These are phyloP conservation scores for Maccullochella peelii DNA, from an alignment of 2,113 vertebrate genomes.

Conservation along the genomic window DNA sequence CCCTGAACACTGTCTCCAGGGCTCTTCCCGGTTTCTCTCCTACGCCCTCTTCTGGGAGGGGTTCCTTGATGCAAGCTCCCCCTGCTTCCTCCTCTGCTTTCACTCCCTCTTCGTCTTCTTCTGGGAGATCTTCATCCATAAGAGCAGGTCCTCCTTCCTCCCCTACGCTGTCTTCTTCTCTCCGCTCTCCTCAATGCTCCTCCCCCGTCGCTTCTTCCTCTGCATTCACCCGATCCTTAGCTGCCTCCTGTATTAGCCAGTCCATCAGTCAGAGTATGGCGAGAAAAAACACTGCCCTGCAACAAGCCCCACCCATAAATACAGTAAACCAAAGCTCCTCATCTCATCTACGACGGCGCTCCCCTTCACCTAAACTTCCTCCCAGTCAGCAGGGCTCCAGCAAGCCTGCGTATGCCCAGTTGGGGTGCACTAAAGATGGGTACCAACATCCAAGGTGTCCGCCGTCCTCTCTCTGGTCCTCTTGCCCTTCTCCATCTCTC, in stretches of 20 bases:
- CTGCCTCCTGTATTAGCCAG: slow-evolving; percentile 89
- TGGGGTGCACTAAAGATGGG: slow-evolving; percentile 37
- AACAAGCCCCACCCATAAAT: slow-evolving; percentile 25
- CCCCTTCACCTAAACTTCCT: slow-evolving; percentile 70
- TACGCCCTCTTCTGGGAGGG: neutral
- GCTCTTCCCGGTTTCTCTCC: slow-evolving; percentile 55
- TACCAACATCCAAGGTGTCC: slow-evolving; percentile 47
- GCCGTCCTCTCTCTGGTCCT: slow-evolving; percentile 45
- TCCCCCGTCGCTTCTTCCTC: slow-evolving; percentile 77
- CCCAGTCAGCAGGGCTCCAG: slow-evolving; percentile 3
- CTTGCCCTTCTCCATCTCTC: slow-evolving; percentile 43
- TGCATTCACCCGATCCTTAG: slow-evolving; percentile 84
- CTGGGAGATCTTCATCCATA: slow-evolving; percentile 27
- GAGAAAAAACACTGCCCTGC: slow-evolving; percentile 64
- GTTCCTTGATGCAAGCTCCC: slow-evolving; percentile 41
- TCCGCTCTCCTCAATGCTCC: slow-evolving; percentile 59
- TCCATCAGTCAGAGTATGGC: slow-evolving; percentile 89
- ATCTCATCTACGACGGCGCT: slow-evolving; percentile 44
- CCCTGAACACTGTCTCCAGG: neutral
- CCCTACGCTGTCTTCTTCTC: slow-evolving; percentile 25
- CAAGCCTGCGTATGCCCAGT: slow-evolving; percentile 4
- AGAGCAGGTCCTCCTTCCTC: slow-evolving; percentile 35
- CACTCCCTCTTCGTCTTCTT: slow-evolving; percentile 70
- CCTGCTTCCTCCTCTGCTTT: slow-evolving; percentile 65
- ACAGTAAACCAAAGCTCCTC: slow-evolving; percentile 33